Evolutionary conservation across 2,888 invertebrate genomes (phyloP).

Genomic region (Vesta saturnalis): DNA sequence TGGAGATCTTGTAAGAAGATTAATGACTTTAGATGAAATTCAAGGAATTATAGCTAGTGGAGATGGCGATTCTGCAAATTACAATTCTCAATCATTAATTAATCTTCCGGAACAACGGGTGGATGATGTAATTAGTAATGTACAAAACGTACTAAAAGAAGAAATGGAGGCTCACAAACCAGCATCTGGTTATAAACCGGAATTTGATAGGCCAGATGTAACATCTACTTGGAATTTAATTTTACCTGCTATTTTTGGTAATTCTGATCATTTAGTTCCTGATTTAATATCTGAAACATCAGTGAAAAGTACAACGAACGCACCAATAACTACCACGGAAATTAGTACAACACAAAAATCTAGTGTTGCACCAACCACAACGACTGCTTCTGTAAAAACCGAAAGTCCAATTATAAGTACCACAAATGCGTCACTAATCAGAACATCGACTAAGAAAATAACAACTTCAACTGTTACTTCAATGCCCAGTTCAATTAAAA

Average conservation of each 20-base stretch:
- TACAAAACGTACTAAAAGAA: conserved; percentile 83
- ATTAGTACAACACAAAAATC: conserved; percentile 21
- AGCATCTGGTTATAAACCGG: conserved; percentile 57
- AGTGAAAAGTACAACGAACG: conserved; percentile 17
- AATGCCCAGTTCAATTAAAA: no score
- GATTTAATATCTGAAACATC: conserved; percentile 55
- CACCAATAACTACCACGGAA: conserved; percentile 26
- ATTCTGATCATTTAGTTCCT: conserved; percentile 51
- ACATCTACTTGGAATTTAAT: conserved; percentile 84
- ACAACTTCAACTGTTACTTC: no score
- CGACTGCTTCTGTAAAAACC: neutral
- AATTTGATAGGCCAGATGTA: conserved; percentile 77
- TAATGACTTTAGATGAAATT: conserved; percentile 87
- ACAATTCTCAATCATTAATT: conserved; percentile 57
- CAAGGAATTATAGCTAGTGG: conserved; percentile 86
- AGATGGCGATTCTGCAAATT: conserved; percentile 72
- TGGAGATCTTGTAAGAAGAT: conserved; percentile 81
- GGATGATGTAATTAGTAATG: conserved; percentile 82
- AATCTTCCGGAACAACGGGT: conserved; percentile 72
- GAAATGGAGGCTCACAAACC: conserved; percentile 75
- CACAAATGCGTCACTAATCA: no score
- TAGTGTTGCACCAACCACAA: neutral
- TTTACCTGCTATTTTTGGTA: conserved; percentile 81
- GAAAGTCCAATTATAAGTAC: neutral
- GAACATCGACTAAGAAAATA: no score